Base-by-base conservation (phyloP, 2,113 vertebrate species). In the Narcine bancroftii region DNA sequence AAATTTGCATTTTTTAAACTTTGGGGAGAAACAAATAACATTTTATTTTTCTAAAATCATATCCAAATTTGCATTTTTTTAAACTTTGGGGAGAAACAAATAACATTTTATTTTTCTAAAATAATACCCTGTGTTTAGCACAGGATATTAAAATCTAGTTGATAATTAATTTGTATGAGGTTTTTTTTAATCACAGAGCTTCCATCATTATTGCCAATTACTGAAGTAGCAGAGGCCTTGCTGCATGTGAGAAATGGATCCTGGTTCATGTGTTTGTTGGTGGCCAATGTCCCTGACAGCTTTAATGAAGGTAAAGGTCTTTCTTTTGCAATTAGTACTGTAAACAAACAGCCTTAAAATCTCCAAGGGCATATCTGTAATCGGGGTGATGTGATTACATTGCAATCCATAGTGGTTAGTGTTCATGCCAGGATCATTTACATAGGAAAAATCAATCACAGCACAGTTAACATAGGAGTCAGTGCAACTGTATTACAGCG, bases 281-380 rank as follows among this genome's bases (percentile, higher is more conserved):
- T 99, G 89, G 98, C 99, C 93, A 99, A 99, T 13, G 98, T 99
- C 93, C 98, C 99, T 0, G 99, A 99, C 96, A 99, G 98, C 95
- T 99, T 99, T 94, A 99, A 96, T 53, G 98, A 99, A 97, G 99
- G 99, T 99, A 96, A 89, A 26, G 0, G 10, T 91, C 60, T 89
- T 65, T 36, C 42, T 91, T 91, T 69, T 33, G 42, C 63, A 71
- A 0, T 33, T 42, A 71, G 0, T 29, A 24, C 6, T 47, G 39
- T 26, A 47, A n/a, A 42, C 71, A 47, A 69, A 21, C 24, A 33
- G 39, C 11, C 5, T 91, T 65, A 47, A 65, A 71, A 69, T 42
- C 26, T n/a, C 42, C 36, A 69, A 17, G 39, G 13, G 36, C 29
- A 10, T 13, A 15, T 10, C 47, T 3, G 39, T 71, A 69, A 87